These are phyloP conservation scores for Zaprionus bogoriensis DNA, from an alignment of 2,888 invertebrate genomes.

Conservation along the genomic window DNA sequence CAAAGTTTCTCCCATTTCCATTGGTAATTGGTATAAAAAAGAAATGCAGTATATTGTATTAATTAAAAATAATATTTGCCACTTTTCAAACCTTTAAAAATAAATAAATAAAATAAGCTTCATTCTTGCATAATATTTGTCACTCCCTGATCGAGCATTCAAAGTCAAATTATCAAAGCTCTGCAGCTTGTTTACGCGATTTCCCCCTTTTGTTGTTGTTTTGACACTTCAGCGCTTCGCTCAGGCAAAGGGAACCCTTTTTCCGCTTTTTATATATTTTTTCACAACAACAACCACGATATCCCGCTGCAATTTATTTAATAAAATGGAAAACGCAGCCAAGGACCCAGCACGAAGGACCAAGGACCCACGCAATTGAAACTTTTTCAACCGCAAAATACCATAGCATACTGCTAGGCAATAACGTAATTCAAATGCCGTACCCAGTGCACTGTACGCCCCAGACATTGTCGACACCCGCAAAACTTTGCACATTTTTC, in stretches of 20 bases:
- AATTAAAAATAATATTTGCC: constrained; percentile 11
- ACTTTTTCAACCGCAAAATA: constrained; percentile 76
- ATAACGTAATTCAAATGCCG: constrained; percentile 78
- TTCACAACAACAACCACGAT: constrained; percentile 38
- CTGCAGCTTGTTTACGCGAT: constrained; percentile 49
- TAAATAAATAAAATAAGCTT: no score
- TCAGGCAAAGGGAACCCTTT: constrained; percentile 46
- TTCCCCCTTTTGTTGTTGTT: constrained; percentile 5
- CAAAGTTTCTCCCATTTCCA: no score
- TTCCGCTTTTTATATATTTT: constrained; percentile 18
- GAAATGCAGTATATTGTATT: no score
- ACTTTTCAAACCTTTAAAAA: no score
- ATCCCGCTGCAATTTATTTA: constrained; percentile 72
- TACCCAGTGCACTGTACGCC: no score
- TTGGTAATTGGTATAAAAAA: no score
- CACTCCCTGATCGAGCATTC: constrained; percentile 9
- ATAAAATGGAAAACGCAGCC: constrained; percentile 57
- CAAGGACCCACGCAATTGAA: constrained; percentile 72
- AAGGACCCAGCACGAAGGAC: constrained; percentile 25
- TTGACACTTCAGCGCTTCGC: constrained; percentile 27
- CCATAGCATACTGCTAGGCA: constrained; percentile 76
- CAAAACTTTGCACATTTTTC: constrained; percentile 70
- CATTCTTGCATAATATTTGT: no score
- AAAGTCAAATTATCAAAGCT: constrained; percentile 22
- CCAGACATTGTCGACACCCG: constrained; percentile 14